Base-by-base conservation (phyloP, 2,888 invertebrate genomes). In the Calephelis perditalis region DNA sequence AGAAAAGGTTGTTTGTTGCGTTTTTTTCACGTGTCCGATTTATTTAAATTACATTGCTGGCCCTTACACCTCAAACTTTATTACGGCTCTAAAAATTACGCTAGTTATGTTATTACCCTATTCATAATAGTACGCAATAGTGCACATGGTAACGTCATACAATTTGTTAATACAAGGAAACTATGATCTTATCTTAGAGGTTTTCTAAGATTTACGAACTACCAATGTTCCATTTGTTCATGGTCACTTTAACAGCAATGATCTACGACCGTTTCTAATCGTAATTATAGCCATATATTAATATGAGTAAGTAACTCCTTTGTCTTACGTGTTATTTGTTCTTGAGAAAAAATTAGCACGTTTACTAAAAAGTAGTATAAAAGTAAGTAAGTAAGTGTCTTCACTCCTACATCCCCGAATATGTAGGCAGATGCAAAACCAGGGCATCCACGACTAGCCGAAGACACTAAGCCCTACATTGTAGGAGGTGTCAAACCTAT, bases 211-310 rank as follows among this genome's bases (percentile, higher is more conserved):
- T n/a, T 36, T 36, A 54, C 54, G 36, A 35, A 54, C 35, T 52
- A 52, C 35, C n/a, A 36, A 36, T 54, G 54, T 54, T 54, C 54
- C 11, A 54, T 54, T 54, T 54, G 36, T 36, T 54, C 54, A 54
- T 54, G 54, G 54, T 11, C 54, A 36, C 4, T 40, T 54, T 26
- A 54, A 35, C 36, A 35, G 54, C 52, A 11, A 35, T 35, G 35
- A 35, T 36, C n/a, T n/a, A 54, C 54, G 11, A 10, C 54, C 54
- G 54, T 54, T 54, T 54, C 54, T 54, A 54, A 54, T 54, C 54
- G 11, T 54, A 54, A 54, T 36, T 54, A 54, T 54, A 54, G 54
- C 11, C 7, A 36, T 35, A n/a, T 11, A 36, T 54, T 54, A 45
- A 45, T 45, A 45, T 45, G 5, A 54, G 35, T 54, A 54, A 54